Conservation (phyloP, 2,797 vertebrate genomes). For the Carcharodon carcharias region DNA sequence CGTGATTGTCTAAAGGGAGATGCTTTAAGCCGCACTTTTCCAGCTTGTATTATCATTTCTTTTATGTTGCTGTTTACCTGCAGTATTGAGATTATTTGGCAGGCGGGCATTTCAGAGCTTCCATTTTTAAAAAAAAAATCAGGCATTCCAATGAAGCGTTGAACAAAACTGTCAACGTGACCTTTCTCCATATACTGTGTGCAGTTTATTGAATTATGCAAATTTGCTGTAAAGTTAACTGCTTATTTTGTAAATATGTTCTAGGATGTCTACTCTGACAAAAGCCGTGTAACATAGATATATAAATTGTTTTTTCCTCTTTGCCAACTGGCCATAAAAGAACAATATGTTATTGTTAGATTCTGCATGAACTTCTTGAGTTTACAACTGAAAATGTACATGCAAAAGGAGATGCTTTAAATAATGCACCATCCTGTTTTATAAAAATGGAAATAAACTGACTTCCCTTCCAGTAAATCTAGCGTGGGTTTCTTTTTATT, state of each 20-base stretch:
- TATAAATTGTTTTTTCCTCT: conserved; percentile 55
- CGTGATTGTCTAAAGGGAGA: not conserved
- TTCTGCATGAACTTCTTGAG: conserved; percentile 45
- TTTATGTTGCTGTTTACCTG: conserved; percentile 40
- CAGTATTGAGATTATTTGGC: conserved; percentile 36
- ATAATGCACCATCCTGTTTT: conserved; percentile 36
- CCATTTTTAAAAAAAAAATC: conserved; percentile 39
- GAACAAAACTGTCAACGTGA: conserved; percentile 37
- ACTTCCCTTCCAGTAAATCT: conserved; percentile 38
- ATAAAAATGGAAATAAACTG: conserved; percentile 58
- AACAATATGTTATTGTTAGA: conserved; percentile 62
- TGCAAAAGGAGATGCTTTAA: conserved; percentile 24
- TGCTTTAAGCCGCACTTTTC: not conserved
- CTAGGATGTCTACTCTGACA: conserved; percentile 51
- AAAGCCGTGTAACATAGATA: conserved; percentile 73
- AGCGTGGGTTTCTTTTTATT: conserved; percentile 6
- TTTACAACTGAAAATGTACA: conserved; percentile 35
- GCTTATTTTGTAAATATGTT: conserved; percentile 71
- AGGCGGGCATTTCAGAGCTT: conserved; percentile 38
- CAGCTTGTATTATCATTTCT: conserved; percentile 17
- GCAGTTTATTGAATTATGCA: conserved; percentile 48
- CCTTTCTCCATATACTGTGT: conserved; percentile 37
- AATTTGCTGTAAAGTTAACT: conserved; percentile 58
- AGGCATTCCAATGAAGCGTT: conserved; percentile 47
- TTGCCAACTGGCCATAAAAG: conserved; percentile 43